Base-by-base conservation (phyloP, 2,797 vertebrate species). In the Arnoldichthys spilopterus region DNA sequence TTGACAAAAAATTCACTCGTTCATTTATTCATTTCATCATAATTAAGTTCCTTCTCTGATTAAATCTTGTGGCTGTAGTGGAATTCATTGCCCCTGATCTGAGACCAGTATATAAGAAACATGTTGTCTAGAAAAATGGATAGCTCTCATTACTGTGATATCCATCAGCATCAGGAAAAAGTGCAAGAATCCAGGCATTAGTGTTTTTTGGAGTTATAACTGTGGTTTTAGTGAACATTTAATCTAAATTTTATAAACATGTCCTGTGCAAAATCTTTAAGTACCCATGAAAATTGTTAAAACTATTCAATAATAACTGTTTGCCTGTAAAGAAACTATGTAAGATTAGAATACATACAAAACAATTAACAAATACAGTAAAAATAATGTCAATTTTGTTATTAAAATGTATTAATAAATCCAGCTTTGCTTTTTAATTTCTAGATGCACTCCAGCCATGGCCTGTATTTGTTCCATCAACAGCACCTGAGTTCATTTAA, bases 41-140 rank as follows among this genome's bases (percentile, higher is more conserved):
- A 74, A 80, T 58, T 74, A 34, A 43, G 56, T 63, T 80, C 6
- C 26, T 43, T 69, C 64, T 18, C 45, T 62, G 72, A 80, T 68
- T 80, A 69, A 74, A 74, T 74, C 72, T 74, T 37, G 78, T 80
- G 78, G 45, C 32, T 54, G 56, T 70, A 80, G 53, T 79, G 72
- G 54, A 74, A 79, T 79, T 79, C 77, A 73, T 73, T 68, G 68
- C 53, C 22, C 54, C 45, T 37, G 30, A 74, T 61, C 54, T 56
- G 54, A 74, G 43, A 79, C 72, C 58, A 62, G 72, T 70, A 61
- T 70, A 75, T 63, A 74, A 7, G 18, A 34, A 72, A 74, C 32
- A 43, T 80, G 49, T 6, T 75, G 62, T 80, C 47, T 24, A 58
- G 67, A 72, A 79, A 71, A 54, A 63, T 47, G 20, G 3, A 43